Percentiles rank a stretch among this genome's conserved stretches.
These are phyloP conservation scores for Trichonephila clavipes DNA, from an alignment of 1,140 invertebrate genomes.

Conservation along the genomic window DNA sequence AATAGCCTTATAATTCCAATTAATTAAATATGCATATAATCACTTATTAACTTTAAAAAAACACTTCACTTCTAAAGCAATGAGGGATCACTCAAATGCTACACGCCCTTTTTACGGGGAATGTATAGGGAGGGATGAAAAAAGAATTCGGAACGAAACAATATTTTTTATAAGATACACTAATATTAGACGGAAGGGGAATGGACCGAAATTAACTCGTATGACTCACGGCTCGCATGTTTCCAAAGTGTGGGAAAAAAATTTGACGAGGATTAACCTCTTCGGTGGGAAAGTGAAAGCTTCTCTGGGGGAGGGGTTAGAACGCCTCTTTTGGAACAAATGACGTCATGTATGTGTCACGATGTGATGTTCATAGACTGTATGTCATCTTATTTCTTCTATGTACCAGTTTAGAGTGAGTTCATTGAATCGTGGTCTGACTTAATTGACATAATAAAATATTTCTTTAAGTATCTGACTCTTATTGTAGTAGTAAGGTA, in stretches of 20 bases:
- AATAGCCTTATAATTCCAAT: no score
- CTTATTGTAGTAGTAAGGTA: no score
- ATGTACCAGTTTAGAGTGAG: neutral
- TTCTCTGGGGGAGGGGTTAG: neutral
- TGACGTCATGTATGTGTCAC: slow-evolving; percentile 57
- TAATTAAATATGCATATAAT: no score
- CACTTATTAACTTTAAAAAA: no score
- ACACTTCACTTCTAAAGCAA: no score
- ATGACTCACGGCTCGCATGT: neutral
- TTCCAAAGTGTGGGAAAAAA: neutral
- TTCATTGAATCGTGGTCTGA: no score
- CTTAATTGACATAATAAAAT: no score
- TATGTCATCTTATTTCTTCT: neutral
- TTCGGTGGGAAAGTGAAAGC: slow-evolving; percentile 33
- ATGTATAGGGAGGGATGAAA: neutral
- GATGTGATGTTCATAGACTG: neutral
- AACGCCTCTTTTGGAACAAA: neutral
- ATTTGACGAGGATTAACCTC: slow-evolving; percentile 33
- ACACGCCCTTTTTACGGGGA: neutral
- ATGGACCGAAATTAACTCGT: slow-evolving; percentile 42
- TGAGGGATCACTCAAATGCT: neutral
- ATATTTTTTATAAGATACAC: slow-evolving; percentile 33
- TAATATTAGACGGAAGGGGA: slow-evolving; percentile 46
- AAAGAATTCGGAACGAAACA: neutral
- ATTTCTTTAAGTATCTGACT: no score